phyloP scores from a whole-genome alignment of 2,113 vertebrate species.

The Mystacornis crossleyi region DNA sequence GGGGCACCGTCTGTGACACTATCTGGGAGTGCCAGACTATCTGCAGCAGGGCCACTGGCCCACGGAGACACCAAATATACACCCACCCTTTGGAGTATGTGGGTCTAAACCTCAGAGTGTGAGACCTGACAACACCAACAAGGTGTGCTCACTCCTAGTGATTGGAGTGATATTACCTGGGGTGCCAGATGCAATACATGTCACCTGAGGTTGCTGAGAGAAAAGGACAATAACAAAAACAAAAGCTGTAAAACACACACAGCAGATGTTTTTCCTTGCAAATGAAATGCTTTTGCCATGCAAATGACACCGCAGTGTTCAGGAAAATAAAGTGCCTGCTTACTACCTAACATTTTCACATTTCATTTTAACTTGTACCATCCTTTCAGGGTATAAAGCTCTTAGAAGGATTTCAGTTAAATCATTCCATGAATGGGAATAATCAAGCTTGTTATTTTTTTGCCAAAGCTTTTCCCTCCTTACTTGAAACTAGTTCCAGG shows the following conservation, averaged over 20 bases:
- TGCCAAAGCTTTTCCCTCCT: background rate
- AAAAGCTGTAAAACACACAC: background rate
- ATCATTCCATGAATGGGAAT: background rate
- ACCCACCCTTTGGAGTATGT: background rate
- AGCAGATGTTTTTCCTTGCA: background rate
- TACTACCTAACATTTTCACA: background rate
- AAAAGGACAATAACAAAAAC: background rate
- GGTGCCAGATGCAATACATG: fast-evolving
- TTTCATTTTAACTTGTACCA: background rate
- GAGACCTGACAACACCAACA: background rate
- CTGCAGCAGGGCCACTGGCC: background rate
- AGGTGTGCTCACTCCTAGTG: background rate
- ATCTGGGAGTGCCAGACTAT: background rate
- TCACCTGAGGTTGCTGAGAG: background rate
- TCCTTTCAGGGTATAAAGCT: background rate
- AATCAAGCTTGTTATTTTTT: background rate
- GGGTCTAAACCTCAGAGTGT: background rate
- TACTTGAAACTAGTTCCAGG: background rate
- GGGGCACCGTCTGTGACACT: background rate
- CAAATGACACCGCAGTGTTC: background rate
- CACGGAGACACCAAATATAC: background rate
- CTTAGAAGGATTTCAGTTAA: background rate
- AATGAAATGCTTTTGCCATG: background rate
- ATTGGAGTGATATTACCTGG: background rate
- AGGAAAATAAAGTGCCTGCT: background rate